phyloP scores from a whole-genome alignment of 2,888 invertebrate species.

The Ophion ellenae region DNA sequence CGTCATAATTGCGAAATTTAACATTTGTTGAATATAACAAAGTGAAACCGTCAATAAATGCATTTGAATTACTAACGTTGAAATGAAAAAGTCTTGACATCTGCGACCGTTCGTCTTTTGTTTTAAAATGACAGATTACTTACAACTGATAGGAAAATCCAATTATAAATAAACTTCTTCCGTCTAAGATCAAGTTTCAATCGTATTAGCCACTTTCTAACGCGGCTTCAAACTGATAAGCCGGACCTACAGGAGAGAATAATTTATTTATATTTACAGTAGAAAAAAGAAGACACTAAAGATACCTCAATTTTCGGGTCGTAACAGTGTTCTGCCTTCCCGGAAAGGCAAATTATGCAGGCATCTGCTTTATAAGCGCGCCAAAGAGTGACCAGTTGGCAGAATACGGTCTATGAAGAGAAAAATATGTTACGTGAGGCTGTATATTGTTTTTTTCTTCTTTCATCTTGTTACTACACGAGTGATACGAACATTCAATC shows the following conservation, averaged over 20 bases:
- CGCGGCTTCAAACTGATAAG: background rate
- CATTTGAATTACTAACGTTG: background rate
- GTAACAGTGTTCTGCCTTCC: background rate
- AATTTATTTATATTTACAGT: background rate
- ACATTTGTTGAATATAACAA: background rate
- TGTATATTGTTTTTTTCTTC: background rate
- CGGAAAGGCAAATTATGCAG: background rate
- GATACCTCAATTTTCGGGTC: background rate
- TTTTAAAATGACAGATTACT: background rate
- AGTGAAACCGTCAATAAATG: background rate
- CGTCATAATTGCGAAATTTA: background rate
- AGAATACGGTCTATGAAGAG: background rate
- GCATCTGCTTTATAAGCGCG: background rate
- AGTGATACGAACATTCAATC: slow-evolving; percentile 32
- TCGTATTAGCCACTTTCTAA: background rate
- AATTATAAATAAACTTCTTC: background rate
- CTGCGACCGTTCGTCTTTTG: too few relatives aligned
- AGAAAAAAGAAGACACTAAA: background rate
- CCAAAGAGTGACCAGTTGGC: background rate
- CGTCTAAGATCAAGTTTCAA: background rate
- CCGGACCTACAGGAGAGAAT: background rate
- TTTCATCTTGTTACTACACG: slow-evolving; percentile 15
- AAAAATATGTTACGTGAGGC: slow-evolving; percentile 18
- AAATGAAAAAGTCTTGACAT: too few relatives aligned
- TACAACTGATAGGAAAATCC: background rate